Conservation (phyloP, 2,888 invertebrate genomes). For the Melinaea marsaeus region DNA sequence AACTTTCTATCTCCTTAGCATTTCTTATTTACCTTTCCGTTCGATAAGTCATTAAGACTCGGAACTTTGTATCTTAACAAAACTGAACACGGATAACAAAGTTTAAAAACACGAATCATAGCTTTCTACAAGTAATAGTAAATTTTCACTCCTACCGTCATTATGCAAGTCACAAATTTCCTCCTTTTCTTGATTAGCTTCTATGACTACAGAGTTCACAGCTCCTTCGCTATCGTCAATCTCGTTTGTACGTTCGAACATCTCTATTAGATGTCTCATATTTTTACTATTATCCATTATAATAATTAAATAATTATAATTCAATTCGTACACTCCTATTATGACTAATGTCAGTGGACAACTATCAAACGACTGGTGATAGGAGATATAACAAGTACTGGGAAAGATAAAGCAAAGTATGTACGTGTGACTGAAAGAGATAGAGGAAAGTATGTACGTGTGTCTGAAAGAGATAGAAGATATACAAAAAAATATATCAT, state of each 20-base stretch:
- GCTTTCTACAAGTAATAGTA: constrained; percentile 2
- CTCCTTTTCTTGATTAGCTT: constrained; percentile 23
- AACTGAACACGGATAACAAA: no score
- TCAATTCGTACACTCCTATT: constrained; percentile 6
- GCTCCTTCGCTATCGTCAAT: constrained; percentile 42
- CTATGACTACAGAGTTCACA: constrained; percentile 36
- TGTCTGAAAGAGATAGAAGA: constrained; percentile 21
- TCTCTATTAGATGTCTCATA: constrained; percentile 60
- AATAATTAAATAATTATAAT: constrained; percentile 5
- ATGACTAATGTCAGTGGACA: constrained; percentile 36
- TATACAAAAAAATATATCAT: background rate
- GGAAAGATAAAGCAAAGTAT: constrained; percentile 34
- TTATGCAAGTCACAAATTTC: constrained; percentile 20
- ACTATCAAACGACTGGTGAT: constrained; percentile 55
- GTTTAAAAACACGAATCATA: no score
- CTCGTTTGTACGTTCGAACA: constrained; percentile 55
- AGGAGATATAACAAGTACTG: constrained; percentile 48
- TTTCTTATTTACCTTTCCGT: background rate
- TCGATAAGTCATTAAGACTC: no score
- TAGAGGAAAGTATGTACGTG: constrained; percentile 15
- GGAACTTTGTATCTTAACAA: no score
- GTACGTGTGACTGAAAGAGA: constrained; percentile 22
- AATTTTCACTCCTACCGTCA: constrained; percentile 16
- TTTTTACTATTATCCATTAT: constrained; percentile 45
- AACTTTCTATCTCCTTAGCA: constrained; percentile 4